Percentiles rank a stretch among this genome's conserved stretches.
Conservation (phyloP, 2,113 vertebrate genomes). For the Pleuronectes platessa region DNA sequence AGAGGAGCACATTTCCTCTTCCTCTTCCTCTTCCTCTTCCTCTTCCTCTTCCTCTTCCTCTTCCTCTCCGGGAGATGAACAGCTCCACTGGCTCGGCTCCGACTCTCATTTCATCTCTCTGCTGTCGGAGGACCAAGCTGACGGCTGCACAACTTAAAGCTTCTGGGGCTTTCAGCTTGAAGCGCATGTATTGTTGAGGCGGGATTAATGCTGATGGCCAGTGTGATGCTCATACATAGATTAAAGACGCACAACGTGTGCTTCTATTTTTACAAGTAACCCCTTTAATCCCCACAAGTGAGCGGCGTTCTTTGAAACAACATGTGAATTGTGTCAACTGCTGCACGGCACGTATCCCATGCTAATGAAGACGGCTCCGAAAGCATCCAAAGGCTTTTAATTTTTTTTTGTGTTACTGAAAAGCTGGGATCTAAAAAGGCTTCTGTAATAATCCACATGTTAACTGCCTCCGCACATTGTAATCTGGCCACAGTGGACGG, state of each 20-base stretch:
- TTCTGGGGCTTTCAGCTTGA: constrained; percentile 40
- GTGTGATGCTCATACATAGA: constrained; percentile 44
- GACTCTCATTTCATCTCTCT: constrained; percentile 32
- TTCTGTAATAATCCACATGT: constrained; percentile 51
- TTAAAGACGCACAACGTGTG: constrained; percentile 38
- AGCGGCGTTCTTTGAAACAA: constrained; percentile 48
- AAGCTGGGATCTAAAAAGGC: constrained; percentile 22
- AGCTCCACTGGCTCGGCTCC: constrained; percentile 32
- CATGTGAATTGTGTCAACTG: constrained; percentile 31
- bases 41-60: constrained; percentile 17
- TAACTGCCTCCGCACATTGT: constrained; percentile 37
- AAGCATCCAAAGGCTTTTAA: constrained; percentile 9
- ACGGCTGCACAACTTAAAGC: constrained; percentile 35
- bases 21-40: constrained; percentile 20
- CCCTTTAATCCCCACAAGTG: constrained; percentile 53
- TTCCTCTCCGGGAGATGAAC: constrained; percentile 53
- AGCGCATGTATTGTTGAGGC: constrained; percentile 23
- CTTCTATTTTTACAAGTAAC: constrained; percentile 64
- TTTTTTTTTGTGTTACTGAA: background rate
- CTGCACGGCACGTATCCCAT: constrained; percentile 14
- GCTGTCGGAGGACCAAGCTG: constrained; percentile 26
- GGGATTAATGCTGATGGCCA: constrained; percentile 57
- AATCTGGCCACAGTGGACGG: constrained; percentile 38
- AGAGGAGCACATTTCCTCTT: constrained; percentile 41
- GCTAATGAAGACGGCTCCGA: constrained; percentile 24